Evolutionary conservation across 2,113 vertebrate genomes (phyloP), one percentile per base, ranked within the genome.

Genomic region (Sciurus niger): DNA sequence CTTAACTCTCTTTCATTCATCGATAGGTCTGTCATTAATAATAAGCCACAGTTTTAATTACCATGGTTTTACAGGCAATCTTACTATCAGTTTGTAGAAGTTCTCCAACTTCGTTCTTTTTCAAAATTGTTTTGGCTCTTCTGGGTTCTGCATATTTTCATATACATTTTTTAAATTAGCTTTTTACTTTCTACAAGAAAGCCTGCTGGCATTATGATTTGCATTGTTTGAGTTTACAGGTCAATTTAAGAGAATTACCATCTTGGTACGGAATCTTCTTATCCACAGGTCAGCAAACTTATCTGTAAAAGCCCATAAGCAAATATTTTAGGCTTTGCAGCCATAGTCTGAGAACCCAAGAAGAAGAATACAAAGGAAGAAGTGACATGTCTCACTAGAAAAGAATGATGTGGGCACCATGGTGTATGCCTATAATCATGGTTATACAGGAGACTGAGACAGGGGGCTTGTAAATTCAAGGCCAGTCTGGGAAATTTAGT

Each of bases 211-310:
- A 73, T 40, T 90, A 55, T 89, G 82, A 72, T 89, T 92, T 82
- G 67, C 76, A 43, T 77, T 87, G 53, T 93, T 90, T 91, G 30
- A 90, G 46, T 90, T 84, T 87, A 73, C 43, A 84, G 72, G 20
- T 70, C 13, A 43, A 3, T 84, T 84, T 88, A 67, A 90, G 86
- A 94, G 78, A 77, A 51, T 67, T 93, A 25, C 4, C 34, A 20
- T 77, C 9, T 80, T 60, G 25, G 0, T 77, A 87, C 8, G 67
- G 51, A 78, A 40, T 84, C 22, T 92, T 95, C 51, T 91, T 72
- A 93, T 88, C 10, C 24, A 58, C 68, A 4, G 8, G 25, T 58
- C 78, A 68, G 55, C 55, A 63, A 24, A 84, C 53, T 89, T 78
- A 87, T 82, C 43, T 90, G 9, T 63, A 30, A 90, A 79, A 22